Conservation (phyloP, 2,113 vertebrate species). For the Probosciger aterrimus region DNA sequence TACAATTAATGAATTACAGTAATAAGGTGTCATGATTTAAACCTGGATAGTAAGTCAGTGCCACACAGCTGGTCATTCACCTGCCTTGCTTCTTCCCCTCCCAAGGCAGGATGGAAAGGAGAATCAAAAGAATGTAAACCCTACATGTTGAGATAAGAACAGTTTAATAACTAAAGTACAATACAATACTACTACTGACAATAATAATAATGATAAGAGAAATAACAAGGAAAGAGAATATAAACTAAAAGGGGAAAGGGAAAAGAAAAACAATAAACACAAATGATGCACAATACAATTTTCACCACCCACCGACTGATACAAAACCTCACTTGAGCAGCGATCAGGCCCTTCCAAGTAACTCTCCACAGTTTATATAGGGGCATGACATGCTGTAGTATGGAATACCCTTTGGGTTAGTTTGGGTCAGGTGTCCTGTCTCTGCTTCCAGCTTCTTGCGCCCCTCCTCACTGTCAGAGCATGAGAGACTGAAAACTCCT, state of each 20-base stretch:
- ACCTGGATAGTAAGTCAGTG: neutral
- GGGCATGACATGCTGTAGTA: neutral
- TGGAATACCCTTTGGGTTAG: neutral
- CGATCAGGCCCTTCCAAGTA: neutral
- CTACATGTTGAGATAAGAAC: neutral
- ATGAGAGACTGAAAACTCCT: neutral
- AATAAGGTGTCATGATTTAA: neutral
- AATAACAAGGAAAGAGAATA: neutral
- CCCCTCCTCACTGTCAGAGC: neutral
- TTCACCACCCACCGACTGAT: neutral
- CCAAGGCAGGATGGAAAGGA: neutral
- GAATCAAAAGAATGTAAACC: neutral
- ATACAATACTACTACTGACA: neutral
- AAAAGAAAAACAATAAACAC: neutral
- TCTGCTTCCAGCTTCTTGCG: neutral
- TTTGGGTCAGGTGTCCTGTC: neutral
- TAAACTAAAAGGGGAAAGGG: neutral
- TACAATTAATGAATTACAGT: neutral
- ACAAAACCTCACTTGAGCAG: neutral
- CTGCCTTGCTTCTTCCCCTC: neutral
- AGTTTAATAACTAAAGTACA: neutral
- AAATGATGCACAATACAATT: neutral
- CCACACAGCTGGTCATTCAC: neutral
- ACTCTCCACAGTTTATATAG: neutral
- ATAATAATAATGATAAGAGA: neutral